A percentile compares a stretch with the other conserved stretches of the same genome.
These are phyloP conservation scores for Branchipolynoe longqiensis DNA, from an alignment of 2,888 invertebrate genomes.

Conservation along the genomic window DNA sequence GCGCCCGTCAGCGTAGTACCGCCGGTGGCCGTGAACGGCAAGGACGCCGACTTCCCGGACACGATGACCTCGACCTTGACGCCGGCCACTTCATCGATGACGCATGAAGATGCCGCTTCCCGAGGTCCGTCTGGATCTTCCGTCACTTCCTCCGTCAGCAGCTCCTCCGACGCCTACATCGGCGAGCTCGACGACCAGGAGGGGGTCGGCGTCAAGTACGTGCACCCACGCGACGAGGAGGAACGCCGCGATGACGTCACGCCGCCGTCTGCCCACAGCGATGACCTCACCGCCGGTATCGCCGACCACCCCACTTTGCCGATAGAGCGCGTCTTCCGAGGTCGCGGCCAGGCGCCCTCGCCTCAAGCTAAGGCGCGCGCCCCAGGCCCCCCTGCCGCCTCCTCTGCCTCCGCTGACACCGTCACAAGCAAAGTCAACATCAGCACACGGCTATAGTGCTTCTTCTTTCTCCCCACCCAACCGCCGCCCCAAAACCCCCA, in stretches of 20 bases:
- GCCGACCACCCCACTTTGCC: neutral
- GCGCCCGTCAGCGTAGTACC: slow-evolving; percentile 32
- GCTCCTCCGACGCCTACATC: slow-evolving; percentile 19
- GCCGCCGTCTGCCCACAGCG: neutral
- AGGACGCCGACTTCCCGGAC: slow-evolving; percentile 17
- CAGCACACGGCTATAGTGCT: slow-evolving; percentile 30
- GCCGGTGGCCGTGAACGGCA: neutral
- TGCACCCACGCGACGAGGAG: slow-evolving; percentile 36
- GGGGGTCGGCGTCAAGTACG: slow-evolving; percentile 28
- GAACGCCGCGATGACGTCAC: neutral
- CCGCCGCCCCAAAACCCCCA: too few relatives aligned
- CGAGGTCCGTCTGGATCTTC: too few relatives aligned
- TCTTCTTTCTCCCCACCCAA: too few relatives aligned
- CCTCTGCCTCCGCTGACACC: neutral
- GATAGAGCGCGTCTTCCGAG: neutral
- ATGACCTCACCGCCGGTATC: neutral
- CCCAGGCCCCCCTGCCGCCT: neutral
- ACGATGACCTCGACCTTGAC: slow-evolving; percentile 24
- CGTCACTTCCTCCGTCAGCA: neutral
- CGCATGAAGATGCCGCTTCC: neutral
- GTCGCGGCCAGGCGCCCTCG: neutral
- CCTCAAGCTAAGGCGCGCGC: neutral
- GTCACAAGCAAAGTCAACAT: neutral
- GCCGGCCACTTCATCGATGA: neutral
- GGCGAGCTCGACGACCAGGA: slow-evolving; percentile 52